These are phyloP conservation scores for Dicranocentrus wangi DNA, from an alignment of 2,888 invertebrate genomes.

Conservation along the genomic window DNA sequence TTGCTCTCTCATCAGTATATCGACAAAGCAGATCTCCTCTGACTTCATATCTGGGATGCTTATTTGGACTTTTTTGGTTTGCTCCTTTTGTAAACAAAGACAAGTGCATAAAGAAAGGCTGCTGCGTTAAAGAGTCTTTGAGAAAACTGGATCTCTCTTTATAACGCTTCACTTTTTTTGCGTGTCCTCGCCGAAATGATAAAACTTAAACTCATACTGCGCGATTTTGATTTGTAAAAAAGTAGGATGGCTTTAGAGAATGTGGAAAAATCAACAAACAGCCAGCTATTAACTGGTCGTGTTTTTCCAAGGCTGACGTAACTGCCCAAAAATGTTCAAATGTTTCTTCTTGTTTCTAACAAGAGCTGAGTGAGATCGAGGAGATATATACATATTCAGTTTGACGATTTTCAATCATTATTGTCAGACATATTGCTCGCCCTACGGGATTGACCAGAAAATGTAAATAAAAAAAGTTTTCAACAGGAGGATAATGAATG, in stretches of 20 bases:
- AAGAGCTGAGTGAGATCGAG: too few relatives aligned
- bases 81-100: slow-evolving; percentile 20
- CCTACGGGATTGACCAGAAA: too few relatives aligned
- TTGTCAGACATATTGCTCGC: too few relatives aligned
- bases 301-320: slow-evolving; percentile 3
- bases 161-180: background rate
- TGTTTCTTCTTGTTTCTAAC: too few relatives aligned
- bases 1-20: too few relatives aligned
- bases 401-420: too few relatives aligned
- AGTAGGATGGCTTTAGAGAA: background rate
- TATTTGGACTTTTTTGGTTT: slow-evolving; percentile 29
- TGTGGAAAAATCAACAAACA: slow-evolving; percentile 3
- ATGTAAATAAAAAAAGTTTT: too few relatives aligned
- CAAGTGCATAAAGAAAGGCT: slow-evolving; percentile 3
- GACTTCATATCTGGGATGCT: slow-evolving; percentile 17
- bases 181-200: background rate
- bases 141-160: slow-evolving; percentile 21
- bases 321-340: background rate
- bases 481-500: too few relatives aligned
- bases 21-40: too few relatives aligned
- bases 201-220: too few relatives aligned
- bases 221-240: slow-evolving; percentile 20
- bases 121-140: background rate
- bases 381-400: too few relatives aligned
- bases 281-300: background rate